These are phyloP conservation scores for Liopterus haemorrhoidalis DNA, from an alignment of 2,888 invertebrate species.

Conservation along the genomic window DNA sequence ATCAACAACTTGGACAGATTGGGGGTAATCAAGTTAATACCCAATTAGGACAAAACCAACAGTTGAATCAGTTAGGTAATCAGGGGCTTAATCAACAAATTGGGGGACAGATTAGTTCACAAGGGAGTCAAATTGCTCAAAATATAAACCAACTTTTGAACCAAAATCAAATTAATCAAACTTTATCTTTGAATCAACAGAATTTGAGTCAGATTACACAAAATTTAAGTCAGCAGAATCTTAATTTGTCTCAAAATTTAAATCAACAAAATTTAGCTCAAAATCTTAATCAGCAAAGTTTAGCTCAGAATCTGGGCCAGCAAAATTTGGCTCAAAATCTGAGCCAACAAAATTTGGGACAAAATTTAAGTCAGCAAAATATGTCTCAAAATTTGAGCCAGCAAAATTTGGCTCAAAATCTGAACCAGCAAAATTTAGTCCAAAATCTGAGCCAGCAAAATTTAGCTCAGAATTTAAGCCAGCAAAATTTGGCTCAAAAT, in stretches of 20 bases:
- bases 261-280: slow-evolving; percentile 24
- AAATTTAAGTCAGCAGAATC: too few species aligned
- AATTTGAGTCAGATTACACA: too few species aligned
- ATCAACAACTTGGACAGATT: slow-evolving; percentile 12
- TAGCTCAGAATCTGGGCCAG: slow-evolving; percentile 14
- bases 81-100: slow-evolving; percentile 32
- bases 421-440: too few species aligned
- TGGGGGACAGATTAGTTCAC: slow-evolving; percentile 5
- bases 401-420: too few species aligned
- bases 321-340: too few species aligned
- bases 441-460: too few species aligned
- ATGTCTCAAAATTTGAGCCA: too few species aligned
- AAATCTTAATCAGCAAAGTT: slow-evolving; percentile 27
- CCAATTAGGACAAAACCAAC: slow-evolving; percentile 11
- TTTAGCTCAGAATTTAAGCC: too few species aligned
- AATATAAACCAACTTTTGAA: slow-evolving; percentile 24
- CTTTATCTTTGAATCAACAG: too few species aligned
- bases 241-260: slow-evolving; percentile 30
- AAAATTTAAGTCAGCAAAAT: too few species aligned
- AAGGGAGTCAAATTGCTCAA: slow-evolving; percentile 16
- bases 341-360: too few species aligned
- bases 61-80: slow-evolving; percentile 25
- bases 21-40: slow-evolving; percentile 13
- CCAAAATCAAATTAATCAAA: slow-evolving; percentile 28
- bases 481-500: too few species aligned